Evolutionary conservation across 2,888 invertebrate species (phyloP), one percentile per base, ranked within the genome.

Genomic region (Abrostola tripartita): DNA sequence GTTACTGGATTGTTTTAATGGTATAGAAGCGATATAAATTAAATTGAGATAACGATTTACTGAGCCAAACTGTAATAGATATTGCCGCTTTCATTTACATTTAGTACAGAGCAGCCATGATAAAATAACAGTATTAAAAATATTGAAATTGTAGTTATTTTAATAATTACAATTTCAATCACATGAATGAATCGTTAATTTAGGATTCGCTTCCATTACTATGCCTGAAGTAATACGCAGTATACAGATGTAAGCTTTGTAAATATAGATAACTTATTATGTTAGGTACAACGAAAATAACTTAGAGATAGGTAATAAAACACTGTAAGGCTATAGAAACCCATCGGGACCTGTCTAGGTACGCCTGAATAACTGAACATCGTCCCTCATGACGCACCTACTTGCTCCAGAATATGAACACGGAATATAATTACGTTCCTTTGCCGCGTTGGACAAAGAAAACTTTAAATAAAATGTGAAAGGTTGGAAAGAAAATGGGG

Each of bases 281-380:
- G 35, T 58, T 42, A 9, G 5, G 40, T 11, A 59, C 60, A 42
- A 44, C 40, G 0, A n/a, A 14, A 53, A 14, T 6, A 61, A 38
- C 40, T 62, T 64, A 71, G 42, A 42, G 7, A 50, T 65, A 70
- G 10, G 52, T 65, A 74, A 66, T 50, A 65, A 11, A 61, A 41
- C 37, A n/a, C 11, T 5, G 54, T 61, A 40, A 60, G 50, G 42
- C 24, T 59, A 35, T 40, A 55, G 53, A 41, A 73, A 61, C 59
- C 80, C 63, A 60, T 37, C 41, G 74, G 66, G 69, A 76, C 36
- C 37, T 38, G 40, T 35, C 61, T 61, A 35, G 50, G 9, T 44
- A 60, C 50, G 55, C 52, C 38, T 60, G 59, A 77, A 76, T 76
- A 65, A 73, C 54, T 62, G 37, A 79, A 57, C 38, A 68, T 11